Percentiles rank a stretch among this genome's conserved stretches.
Conservation (phyloP, 2,113 vertebrate genomes). For the Pelusios castaneus region DNA sequence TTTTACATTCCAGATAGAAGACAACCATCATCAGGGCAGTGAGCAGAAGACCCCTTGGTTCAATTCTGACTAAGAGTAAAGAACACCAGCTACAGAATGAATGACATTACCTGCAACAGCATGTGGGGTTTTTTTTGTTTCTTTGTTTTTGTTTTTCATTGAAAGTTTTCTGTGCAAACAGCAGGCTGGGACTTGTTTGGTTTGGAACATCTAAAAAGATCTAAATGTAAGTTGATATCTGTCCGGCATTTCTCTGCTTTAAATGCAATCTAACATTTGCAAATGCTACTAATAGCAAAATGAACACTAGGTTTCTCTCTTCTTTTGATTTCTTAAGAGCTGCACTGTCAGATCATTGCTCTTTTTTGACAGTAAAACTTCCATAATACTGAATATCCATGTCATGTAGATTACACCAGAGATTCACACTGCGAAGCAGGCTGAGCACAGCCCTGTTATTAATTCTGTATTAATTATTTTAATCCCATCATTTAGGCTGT, state of each 20-base stretch:
- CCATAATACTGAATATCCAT: neutral
- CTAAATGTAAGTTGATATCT: neutral
- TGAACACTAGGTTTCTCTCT: neutral
- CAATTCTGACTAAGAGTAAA: neutral
- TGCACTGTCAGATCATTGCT: neutral
- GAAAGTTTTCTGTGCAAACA: neutral
- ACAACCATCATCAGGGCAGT: neutral
- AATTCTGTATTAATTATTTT: constrained; percentile 15
- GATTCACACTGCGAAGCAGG: neutral
- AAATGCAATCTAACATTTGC: neutral
- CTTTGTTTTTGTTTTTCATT: neutral
- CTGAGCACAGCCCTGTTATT: neutral
- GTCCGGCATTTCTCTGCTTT: neutral
- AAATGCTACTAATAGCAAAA: neutral
- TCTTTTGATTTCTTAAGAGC: neutral
- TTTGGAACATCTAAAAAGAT: neutral
- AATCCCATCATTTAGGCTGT: neutral
- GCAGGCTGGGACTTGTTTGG: neutral
- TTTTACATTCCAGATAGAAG: neutral
- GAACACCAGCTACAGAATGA: neutral
- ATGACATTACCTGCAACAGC: neutral
- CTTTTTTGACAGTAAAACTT: neutral
- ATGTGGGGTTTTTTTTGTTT: too few relatives aligned
- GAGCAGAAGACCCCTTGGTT: neutral
- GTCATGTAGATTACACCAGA: neutral